Conservation (phyloP, 2,113 vertebrate species). For the Pygoscelis antarcticus region DNA sequence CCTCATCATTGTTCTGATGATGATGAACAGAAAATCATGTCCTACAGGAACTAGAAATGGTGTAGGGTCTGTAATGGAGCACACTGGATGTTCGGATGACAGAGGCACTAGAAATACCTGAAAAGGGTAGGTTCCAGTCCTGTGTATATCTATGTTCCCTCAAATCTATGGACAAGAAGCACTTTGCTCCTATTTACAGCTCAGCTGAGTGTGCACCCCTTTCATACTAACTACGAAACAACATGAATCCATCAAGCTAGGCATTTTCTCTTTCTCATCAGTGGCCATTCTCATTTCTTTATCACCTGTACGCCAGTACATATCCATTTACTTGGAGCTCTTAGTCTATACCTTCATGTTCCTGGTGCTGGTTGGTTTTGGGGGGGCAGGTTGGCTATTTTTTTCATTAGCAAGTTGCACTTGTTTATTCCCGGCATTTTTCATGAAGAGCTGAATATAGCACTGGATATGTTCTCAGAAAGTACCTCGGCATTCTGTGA, state of each 20-base stretch:
- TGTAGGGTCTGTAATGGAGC: not conserved
- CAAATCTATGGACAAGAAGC: not conserved
- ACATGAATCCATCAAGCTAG: not conserved
- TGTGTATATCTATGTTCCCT: not conserved
- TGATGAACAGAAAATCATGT: not conserved
- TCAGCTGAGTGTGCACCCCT: not conserved
- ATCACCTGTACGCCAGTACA: rapidly evolving
- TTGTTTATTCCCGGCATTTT: not conserved
- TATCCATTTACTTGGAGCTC: not conserved
- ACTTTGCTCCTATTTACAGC: not conserved
- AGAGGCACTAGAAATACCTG: not conserved
- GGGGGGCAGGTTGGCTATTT: not conserved
- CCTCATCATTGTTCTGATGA: not conserved
- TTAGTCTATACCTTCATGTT: not conserved
- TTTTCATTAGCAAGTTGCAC: not conserved
- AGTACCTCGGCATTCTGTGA: not conserved
- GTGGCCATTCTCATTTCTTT: rapidly evolving
- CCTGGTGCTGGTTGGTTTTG: not conserved
- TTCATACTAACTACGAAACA: not conserved
- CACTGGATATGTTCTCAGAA: not conserved
- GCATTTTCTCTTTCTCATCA: not conserved
- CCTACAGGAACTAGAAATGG: not conserved
- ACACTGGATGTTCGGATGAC: not conserved
- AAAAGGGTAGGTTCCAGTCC: not conserved
- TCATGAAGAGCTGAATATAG: not conserved